Evolutionary conservation across 2,113 vertebrate genomes (phyloP), one percentile per base, ranked within the genome.

Genomic region (Pyrgilauda ruficollis): DNA sequence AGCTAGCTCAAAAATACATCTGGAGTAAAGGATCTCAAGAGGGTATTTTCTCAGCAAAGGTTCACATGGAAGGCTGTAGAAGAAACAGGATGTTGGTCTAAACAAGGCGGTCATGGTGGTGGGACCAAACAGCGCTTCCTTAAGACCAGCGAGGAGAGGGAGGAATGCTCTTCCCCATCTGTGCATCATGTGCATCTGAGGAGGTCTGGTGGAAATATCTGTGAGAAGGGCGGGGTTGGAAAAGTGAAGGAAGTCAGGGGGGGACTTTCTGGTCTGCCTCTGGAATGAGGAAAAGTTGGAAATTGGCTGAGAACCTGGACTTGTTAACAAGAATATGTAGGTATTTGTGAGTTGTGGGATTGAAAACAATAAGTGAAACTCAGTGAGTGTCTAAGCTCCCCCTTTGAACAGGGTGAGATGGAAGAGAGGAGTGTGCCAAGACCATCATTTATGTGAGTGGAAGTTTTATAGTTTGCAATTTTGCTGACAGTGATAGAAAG

Each of bases 401-500:
- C 4, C 72, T 55, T 78, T 68, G 75, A 72, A 81, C 5, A 43
- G 58, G 8, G 21, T 43, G 49, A 92, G 85, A 76, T 84, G 80
- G 66, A 95, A 84, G 73, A 92, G 46, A 27, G 3, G 37, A 87
- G 20, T 46, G n/a, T 92, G 84, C 93, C 73, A 91, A 92, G 83
- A 78, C 39, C 69, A 84, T 97, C 4, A 28, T 58, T 97, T 93
- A 82, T 88, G 55, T 90, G 49, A 84, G 78, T 0, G 0, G 41
- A 96, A 83, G 68, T 96, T 94, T 96, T 88, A 93, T 50, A 77
- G 63, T 81, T 88, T 83, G 67, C 87, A 91, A 75, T 96, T 95
- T 94, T 95, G 75, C 89, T 95, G 93, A 95, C 87, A 96, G 55
- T 93, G 93, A 96, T 63, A 96, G 89, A 97, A 95, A 86, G 52